These are phyloP conservation scores for Eremobia ochroleuca DNA, from an alignment of 2,888 invertebrate species.

Conservation along the genomic window DNA sequence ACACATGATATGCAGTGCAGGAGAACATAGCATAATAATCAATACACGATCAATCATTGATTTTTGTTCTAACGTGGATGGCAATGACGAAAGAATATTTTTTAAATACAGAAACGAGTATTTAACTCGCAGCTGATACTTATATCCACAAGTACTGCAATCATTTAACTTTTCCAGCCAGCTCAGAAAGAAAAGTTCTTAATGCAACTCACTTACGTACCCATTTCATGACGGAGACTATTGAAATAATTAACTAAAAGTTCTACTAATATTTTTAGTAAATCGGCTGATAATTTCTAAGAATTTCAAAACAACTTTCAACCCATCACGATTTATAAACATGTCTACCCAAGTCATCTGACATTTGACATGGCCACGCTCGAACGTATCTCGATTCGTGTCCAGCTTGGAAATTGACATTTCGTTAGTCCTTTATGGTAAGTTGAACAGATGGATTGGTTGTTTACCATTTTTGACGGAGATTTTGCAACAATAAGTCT, in stretches of 20 bases:
- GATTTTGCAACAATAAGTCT: constrained; percentile 60
- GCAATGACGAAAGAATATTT: background rate
- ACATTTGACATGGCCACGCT: constrained; percentile 64
- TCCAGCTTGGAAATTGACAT: constrained; percentile 71
- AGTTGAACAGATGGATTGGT: constrained; percentile 50
- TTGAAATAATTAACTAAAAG: constrained; percentile 31
- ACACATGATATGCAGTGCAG: background rate
- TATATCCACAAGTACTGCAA: constrained; percentile 28
- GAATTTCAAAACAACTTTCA: constrained; percentile 50
- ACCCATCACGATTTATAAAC: constrained; percentile 52
- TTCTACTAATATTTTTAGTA: constrained; percentile 13
- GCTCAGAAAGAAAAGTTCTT: constrained; percentile 34
- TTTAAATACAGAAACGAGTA: constrained; percentile 15
- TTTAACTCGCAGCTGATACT: background rate
- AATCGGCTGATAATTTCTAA: constrained; percentile 29
- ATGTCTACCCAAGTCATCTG: constrained; percentile 42
- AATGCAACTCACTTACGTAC: constrained; percentile 20
- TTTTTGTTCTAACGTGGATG: background rate
- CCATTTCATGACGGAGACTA: background rate
- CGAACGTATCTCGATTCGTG: constrained; percentile 55
- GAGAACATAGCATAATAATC: background rate
- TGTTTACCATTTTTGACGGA: constrained; percentile 55
- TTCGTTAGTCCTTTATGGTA: constrained; percentile 73
- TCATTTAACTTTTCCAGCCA: constrained; percentile 49
- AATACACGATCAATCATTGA: background rate